A percentile compares a stretch with the other conserved stretches of the same genome.
phyloP scores from a whole-genome alignment of 2,888 invertebrate species.

The Gortyna flavago region DNA sequence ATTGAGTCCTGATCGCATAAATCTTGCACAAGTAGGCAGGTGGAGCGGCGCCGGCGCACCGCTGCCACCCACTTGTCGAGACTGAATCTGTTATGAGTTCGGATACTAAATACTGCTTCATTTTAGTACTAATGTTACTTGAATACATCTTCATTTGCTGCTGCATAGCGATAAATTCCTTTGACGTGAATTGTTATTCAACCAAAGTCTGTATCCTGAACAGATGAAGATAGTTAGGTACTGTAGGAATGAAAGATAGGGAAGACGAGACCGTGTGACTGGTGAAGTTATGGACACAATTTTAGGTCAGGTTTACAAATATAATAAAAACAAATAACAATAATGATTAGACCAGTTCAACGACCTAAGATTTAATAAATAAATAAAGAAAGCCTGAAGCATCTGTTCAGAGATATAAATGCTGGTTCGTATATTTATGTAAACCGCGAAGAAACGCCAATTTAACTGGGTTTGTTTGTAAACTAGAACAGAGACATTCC shows the following conservation, averaged over 20 bases:
- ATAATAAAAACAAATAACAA: slow-evolving; percentile 11
- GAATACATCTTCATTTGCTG: slow-evolving; percentile 35
- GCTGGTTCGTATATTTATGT: slow-evolving; percentile 39
- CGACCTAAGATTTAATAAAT: slow-evolving; percentile 16
- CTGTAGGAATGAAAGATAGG: neutral
- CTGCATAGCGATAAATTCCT: slow-evolving; percentile 14
- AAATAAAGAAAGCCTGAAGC: slow-evolving; percentile 25
- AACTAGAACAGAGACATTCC: slow-evolving; percentile 58
- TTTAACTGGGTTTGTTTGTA: slow-evolving; percentile 34
- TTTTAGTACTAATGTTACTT: slow-evolving; percentile 55
- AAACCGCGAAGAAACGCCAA: slow-evolving; percentile 30
- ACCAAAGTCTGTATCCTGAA: neutral
- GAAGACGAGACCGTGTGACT: neutral
- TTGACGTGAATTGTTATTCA: slow-evolving; percentile 2
- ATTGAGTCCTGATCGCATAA: slow-evolving; percentile 77
- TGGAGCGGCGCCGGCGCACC: slow-evolving; percentile 83
- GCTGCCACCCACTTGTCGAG: slow-evolving; percentile 74
- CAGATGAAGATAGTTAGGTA: neutral
- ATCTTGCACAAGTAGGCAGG: slow-evolving; percentile 81
- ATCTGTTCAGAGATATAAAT: slow-evolving; percentile 31
- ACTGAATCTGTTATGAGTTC: slow-evolving; percentile 70
- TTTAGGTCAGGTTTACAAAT: slow-evolving; percentile 6
- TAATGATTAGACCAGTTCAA: slow-evolving; percentile 35
- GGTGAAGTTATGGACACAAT: neutral
- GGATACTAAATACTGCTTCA: slow-evolving; percentile 60